Percentiles rank a stretch among this genome's conserved stretches.
phyloP scores from a whole-genome alignment of 2,797 vertebrate genomes.

The Avahi laniger region DNA sequence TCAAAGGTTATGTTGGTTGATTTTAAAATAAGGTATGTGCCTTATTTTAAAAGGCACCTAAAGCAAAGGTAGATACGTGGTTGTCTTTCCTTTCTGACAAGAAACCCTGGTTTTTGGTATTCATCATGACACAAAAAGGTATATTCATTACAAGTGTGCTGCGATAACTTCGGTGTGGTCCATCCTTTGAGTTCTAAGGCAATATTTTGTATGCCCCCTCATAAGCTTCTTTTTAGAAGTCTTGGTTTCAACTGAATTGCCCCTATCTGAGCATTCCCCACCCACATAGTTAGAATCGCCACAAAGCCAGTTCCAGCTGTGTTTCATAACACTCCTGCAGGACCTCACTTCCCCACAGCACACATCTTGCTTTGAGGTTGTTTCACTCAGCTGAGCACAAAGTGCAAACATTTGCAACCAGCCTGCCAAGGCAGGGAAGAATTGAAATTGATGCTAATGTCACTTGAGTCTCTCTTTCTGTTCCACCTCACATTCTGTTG shows the following conservation, averaged over 20 bases:
- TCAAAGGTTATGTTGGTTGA: background rate
- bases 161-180: background rate
- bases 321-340: background rate
- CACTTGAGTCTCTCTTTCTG: background rate
- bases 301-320: background rate
- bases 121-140: background rate
- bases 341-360: background rate
- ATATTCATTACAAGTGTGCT: background rate
- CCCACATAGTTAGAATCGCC: background rate
- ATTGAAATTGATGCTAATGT: background rate
- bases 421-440: background rate
- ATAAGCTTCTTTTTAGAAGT: background rate
- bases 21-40: background rate
- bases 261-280: background rate
- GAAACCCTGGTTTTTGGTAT: background rate
- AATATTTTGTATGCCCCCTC: background rate
- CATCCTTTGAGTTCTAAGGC: background rate
- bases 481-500: background rate
- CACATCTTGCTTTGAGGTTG: background rate
- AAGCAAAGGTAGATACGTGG: background rate
- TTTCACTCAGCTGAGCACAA: background rate
- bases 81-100: background rate
- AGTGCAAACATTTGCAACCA: background rate
- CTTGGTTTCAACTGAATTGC: background rate
- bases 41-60: background rate